phyloP scores from a whole-genome alignment of 2,797 vertebrate species.

The Hylomyscus alleni region DNA sequence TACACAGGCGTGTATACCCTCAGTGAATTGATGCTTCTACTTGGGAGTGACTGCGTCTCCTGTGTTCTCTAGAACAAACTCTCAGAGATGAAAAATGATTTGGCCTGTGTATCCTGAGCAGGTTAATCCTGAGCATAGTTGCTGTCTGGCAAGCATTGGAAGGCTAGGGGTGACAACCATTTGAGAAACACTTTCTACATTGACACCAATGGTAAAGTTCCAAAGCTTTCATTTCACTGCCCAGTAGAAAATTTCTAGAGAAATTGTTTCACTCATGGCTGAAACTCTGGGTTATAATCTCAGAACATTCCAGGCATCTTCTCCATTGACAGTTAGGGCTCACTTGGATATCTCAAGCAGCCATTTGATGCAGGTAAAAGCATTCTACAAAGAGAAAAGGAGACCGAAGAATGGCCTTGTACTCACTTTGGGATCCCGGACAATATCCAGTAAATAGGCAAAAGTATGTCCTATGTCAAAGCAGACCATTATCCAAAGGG shows the following conservation, averaged over 20 bases:
- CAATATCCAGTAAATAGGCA: neutral
- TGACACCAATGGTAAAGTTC: slow-evolving; percentile 56
- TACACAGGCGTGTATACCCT: slow-evolving; percentile 65
- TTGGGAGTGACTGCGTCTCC: neutral
- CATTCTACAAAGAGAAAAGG: neutral
- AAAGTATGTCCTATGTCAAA: slow-evolving; percentile 31
- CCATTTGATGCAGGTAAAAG: neutral
- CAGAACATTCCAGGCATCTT: neutral
- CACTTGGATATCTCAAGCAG: neutral
- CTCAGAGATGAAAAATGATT: slow-evolving; percentile 73
- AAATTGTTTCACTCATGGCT: neutral
- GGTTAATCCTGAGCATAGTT: slow-evolving; percentile 85
- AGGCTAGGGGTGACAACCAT: slow-evolving; percentile 74
- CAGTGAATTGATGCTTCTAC: neutral
- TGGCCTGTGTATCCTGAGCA: slow-evolving; percentile 69
- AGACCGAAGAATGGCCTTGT: neutral
- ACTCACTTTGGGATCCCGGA: neutral
- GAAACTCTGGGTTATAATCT: neutral
- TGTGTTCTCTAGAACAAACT: slow-evolving; percentile 64
- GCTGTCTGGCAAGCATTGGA: slow-evolving; percentile 81
- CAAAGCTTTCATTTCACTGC: slow-evolving; percentile 47
- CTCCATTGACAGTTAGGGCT: neutral
- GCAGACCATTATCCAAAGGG: neutral
- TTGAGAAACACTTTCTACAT: slow-evolving; percentile 67
- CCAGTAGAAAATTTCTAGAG: slow-evolving; percentile 26